phyloP scores from a whole-genome alignment of 1,140 invertebrate species.

The Sitodiplosis mosellana region DNA sequence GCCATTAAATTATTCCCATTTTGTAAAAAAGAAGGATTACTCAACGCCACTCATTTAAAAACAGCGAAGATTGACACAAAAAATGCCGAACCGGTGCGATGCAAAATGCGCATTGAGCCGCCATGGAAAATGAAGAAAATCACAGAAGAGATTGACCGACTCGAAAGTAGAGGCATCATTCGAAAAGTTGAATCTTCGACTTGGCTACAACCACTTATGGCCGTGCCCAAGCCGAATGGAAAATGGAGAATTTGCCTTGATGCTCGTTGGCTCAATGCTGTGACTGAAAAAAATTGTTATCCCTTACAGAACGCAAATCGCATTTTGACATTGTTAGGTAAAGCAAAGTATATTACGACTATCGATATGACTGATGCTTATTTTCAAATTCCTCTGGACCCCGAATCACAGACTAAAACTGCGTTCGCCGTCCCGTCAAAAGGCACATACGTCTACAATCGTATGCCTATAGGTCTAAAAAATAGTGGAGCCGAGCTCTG shows the following conservation, averaged over 20 bases:
- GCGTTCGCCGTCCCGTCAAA: slow-evolving; percentile 15
- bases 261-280: slow-evolving; percentile 17
- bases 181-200: too few relatives aligned
- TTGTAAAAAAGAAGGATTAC: too few relatives aligned
- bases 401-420: slow-evolving; percentile 16
- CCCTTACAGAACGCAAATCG: slow-evolving; percentile 12
- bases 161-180: too few relatives aligned
- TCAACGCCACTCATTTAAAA: too few relatives aligned
- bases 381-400: slow-evolving; percentile 11
- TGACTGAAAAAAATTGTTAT: slow-evolving; percentile 17
- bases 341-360: slow-evolving; percentile 10
- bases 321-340: slow-evolving; percentile 15
- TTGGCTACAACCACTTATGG: too few relatives aligned
- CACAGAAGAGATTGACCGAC: too few relatives aligned
- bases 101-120: too few relatives aligned
- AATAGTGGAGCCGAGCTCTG: slow-evolving; percentile 23
- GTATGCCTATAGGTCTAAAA: slow-evolving; percentile 22
- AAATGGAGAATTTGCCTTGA: slow-evolving; percentile 17
- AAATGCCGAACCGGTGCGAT: too few relatives aligned
- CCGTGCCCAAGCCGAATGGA: too few relatives aligned
- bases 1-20: too few relatives aligned
- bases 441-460: slow-evolving; percentile 11
- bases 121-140: too few relatives aligned
- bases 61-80: too few relatives aligned
- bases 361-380: slow-evolving; percentile 14